A percentile compares a stretch with the other conserved stretches of the same genome.
These are phyloP conservation scores for Acestrorhynchus altus DNA, from an alignment of 2,797 vertebrate species.

Conservation along the genomic window DNA sequence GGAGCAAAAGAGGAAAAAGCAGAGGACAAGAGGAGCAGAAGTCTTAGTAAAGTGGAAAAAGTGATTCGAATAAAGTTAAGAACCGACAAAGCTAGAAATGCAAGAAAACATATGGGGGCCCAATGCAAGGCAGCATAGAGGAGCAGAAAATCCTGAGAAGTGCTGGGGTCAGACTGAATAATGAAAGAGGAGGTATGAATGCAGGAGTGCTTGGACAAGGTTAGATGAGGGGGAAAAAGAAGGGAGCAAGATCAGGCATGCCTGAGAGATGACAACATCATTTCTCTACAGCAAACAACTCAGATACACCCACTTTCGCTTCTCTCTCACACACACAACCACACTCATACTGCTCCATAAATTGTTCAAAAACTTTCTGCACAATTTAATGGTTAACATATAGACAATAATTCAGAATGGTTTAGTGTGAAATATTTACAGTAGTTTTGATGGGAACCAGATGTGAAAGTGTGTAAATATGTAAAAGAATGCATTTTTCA, in stretches of 20 bases:
- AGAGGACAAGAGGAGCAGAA: slow-evolving; percentile 27
- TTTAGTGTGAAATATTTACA: too few relatives aligned
- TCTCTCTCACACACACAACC: slow-evolving; percentile 15
- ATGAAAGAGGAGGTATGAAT: slow-evolving; percentile 4
- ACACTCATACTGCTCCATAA: too few relatives aligned
- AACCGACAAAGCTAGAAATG: background rate
- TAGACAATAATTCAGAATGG: too few relatives aligned
- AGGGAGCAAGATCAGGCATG: slow-evolving; percentile 42
- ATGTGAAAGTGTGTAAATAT: too few relatives aligned
- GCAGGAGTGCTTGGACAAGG: slow-evolving; percentile 2
- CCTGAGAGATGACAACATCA: slow-evolving; percentile 53
- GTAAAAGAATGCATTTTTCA: too few relatives aligned
- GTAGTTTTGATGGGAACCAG: too few relatives aligned
- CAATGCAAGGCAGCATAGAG: slow-evolving; percentile 24
- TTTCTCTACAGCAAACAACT: slow-evolving; percentile 45
- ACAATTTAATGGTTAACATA: too few relatives aligned
- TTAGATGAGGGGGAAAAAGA: slow-evolving; percentile 14
- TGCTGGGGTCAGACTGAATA: slow-evolving; percentile 49
- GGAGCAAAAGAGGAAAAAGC: slow-evolving; percentile 8
- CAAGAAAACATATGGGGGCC: background rate
- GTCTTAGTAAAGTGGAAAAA: slow-evolving; percentile 10
- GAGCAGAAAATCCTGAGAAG: slow-evolving; percentile 36
- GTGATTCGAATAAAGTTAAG: background rate
- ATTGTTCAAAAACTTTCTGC: too few relatives aligned
- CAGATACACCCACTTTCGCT: slow-evolving; percentile 34